Percentiles rank a stretch among this genome's conserved stretches.
phyloP scores from a whole-genome alignment of 1,140 invertebrate species.

The Camponotus vicinus region DNA sequence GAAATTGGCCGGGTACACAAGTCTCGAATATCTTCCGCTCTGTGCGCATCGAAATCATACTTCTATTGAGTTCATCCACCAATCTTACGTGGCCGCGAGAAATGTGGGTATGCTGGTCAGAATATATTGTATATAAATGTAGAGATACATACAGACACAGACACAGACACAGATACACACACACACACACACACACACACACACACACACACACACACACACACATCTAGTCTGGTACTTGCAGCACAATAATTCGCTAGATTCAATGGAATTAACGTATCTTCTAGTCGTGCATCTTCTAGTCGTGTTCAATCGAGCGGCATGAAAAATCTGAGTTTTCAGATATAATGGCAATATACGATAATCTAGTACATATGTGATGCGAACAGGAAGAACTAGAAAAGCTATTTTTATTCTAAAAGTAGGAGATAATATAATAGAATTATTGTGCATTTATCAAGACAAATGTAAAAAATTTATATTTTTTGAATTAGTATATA shows the following conservation, averaged over 20 bases:
- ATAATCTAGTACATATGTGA: neutral
- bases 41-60: constrained; percentile 57
- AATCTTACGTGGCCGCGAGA: constrained; percentile 28
- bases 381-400: too few species aligned
- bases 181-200: too few species aligned
- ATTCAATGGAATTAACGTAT: constrained; percentile 14
- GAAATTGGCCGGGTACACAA: constrained; percentile 49
- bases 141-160: neutral
- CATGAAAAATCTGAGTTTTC: neutral
- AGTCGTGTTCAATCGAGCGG: neutral
- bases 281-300: neutral
- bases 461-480: too few species aligned
- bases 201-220: too few species aligned
- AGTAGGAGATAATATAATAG: too few species aligned
- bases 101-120: constrained; percentile 31
- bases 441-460: too few species aligned
- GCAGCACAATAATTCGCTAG: neutral
- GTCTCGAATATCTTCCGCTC: constrained; percentile 66
- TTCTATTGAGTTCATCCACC: constrained; percentile 41
- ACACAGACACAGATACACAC: too few species aligned
- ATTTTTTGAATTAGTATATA: too few species aligned
- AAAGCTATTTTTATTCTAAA: too few species aligned
- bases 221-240: neutral
- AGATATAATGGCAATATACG: neutral
- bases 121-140: constrained; percentile 27